A percentile compares a stretch with the other conserved stretches of the same genome.
phyloP scores from a whole-genome alignment of 1,140 invertebrate species.

The Zeugodacus cucurbitae region DNA sequence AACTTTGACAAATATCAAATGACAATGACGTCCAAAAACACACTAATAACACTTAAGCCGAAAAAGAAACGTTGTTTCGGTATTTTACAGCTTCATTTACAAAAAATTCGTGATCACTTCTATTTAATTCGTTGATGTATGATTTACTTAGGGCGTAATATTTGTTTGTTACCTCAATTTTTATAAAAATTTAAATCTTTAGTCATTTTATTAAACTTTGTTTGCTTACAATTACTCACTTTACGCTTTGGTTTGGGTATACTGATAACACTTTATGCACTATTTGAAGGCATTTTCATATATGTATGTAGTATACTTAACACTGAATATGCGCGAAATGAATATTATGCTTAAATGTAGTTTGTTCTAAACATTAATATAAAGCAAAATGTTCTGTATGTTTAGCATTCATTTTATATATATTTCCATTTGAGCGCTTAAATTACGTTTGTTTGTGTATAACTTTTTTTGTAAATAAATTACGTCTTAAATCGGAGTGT shows the following conservation, averaged over 20 bases:
- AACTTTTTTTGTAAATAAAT: neutral
- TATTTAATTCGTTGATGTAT: neutral
- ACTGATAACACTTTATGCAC: neutral
- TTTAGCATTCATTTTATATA: neutral
- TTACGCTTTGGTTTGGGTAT: neutral
- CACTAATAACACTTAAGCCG: neutral
- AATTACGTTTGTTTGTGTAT: neutral
- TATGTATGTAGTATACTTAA: neutral
- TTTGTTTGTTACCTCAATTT: neutral
- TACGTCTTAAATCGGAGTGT: neutral
- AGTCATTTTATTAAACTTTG: too few species aligned
- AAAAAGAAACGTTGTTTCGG: neutral
- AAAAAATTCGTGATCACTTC: neutral
- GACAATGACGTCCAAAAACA: neutral
- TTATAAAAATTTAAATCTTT: too few species aligned
- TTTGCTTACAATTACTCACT: neutral
- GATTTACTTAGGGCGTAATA: neutral
- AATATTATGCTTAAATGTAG: too few species aligned
- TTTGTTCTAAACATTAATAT: neutral
- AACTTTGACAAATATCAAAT: neutral
- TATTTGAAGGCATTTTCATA: neutral
- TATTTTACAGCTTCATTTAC: neutral
- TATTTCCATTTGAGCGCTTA: neutral
- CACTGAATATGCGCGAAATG: neutral
- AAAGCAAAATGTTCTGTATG: neutral